A percentile compares a stretch with the other conserved stretches of the same genome.
These are phyloP conservation scores for Peromyscus maniculatus DNA, from an alignment of 2,113 vertebrate genomes.

Conservation along the genomic window DNA sequence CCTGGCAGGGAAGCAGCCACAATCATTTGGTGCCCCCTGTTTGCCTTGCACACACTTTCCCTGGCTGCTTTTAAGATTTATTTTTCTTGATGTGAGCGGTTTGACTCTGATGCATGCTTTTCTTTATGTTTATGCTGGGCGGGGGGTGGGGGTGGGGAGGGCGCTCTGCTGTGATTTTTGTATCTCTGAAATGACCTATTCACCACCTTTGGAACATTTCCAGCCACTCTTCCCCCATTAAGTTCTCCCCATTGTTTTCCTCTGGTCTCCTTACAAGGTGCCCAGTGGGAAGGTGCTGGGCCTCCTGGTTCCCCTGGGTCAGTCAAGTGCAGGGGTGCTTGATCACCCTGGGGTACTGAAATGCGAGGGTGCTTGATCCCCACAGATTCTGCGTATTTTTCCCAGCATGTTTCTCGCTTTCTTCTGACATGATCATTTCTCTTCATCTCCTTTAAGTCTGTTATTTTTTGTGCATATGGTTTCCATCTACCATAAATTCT, in stretches of 20 bases:
- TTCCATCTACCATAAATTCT: neutral
- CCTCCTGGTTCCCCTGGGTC: neutral
- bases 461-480: neutral
- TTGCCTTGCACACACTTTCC: neutral
- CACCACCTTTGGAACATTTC: neutral
- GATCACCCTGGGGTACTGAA: neutral
- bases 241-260: neutral
- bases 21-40: neutral
- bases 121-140: neutral
- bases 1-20: neutral
- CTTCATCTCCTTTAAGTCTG: neutral
- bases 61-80: conserved; percentile 1
- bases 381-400: neutral
- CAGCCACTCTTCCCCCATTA: neutral
- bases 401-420: neutral
- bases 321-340: neutral
- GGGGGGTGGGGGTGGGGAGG: too few relatives aligned
- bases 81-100: neutral
- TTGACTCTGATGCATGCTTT: neutral
- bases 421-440: conserved; percentile 16
- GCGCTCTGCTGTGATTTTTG: conserved; percentile 14
- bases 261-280: neutral
- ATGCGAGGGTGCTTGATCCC: neutral
- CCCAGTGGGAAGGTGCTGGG: neutral
- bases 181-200: neutral